These are phyloP conservation scores for Holocentrus rufus DNA, from an alignment of 2,797 vertebrate genomes.

Conservation along the genomic window DNA sequence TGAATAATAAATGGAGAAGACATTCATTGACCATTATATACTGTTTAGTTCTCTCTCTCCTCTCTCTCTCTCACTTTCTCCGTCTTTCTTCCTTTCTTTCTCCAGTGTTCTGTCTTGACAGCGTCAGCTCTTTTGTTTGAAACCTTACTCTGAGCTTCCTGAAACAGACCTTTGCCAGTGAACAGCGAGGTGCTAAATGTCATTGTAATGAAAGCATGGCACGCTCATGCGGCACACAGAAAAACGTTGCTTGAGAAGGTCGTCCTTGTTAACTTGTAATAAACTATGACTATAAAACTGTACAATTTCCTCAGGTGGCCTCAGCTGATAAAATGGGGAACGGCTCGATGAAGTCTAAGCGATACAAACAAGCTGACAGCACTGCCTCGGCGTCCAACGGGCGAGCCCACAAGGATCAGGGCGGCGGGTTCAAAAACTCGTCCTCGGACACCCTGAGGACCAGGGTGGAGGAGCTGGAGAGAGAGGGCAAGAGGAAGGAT, in stretches of 20 bases:
- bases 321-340: constrained; percentile 86
- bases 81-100: constrained; percentile 8
- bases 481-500: constrained; percentile 85
- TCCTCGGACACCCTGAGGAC: constrained; percentile 78
- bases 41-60: constrained; percentile 46
- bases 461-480: constrained; percentile 87
- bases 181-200: constrained; percentile 13
- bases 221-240: too few relatives aligned
- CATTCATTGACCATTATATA: constrained; percentile 64
- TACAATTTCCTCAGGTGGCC: constrained; percentile 26
- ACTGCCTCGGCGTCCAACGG: constrained; percentile 64
- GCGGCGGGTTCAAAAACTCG: constrained; percentile 34
- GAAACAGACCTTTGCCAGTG: background rate
- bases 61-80: constrained; percentile 18
- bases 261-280: background rate
- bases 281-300: background rate
- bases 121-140: constrained; percentile 52
- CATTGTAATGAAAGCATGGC: background rate
- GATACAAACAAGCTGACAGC: constrained; percentile 80
- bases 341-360: constrained; percentile 88
- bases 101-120: constrained; percentile 23
- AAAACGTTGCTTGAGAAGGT: background rate
- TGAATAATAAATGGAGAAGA: constrained; percentile 81
- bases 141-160: constrained; percentile 33
- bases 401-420: constrained; percentile 58